A percentile compares a stretch with the other conserved stretches of the same genome.
Conservation (phyloP, 2,888 invertebrate species). For the Pandemis heparana region DNA sequence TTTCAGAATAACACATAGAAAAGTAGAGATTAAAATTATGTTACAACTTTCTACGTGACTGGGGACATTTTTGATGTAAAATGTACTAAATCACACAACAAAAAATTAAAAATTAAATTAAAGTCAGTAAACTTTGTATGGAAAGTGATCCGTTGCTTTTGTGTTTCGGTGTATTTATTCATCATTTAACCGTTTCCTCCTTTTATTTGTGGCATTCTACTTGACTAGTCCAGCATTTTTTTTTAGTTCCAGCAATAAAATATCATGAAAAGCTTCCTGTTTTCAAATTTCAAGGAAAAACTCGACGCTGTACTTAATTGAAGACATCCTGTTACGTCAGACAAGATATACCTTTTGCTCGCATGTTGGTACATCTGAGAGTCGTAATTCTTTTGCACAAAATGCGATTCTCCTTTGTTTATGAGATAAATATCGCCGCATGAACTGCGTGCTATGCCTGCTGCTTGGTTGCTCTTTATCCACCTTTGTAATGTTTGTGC, state of each 20-base stretch:
- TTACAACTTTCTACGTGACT: too few relatives aligned
- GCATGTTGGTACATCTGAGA: conserved; percentile 1
- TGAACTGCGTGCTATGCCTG: conserved; percentile 13
- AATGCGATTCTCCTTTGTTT: conserved; percentile 9
- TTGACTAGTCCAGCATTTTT: background rate
- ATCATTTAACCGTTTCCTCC: too few relatives aligned
- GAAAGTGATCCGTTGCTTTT: too few relatives aligned
- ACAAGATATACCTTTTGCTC: background rate
- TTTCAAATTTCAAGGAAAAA: background rate
- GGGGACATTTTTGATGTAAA: too few relatives aligned
- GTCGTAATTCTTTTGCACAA: conserved; percentile 5
- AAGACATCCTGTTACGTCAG: background rate
- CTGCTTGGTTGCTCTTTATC: conserved; percentile 3
- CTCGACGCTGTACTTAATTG: conserved; percentile 4
- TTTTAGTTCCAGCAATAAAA: background rate
- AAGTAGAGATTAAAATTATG: too few relatives aligned
- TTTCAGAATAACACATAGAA: too few relatives aligned
- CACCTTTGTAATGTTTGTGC: background rate
- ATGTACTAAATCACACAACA: too few relatives aligned
- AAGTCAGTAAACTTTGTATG: too few relatives aligned
- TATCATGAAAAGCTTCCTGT: background rate
- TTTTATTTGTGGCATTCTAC: too few relatives aligned
- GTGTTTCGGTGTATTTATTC: too few relatives aligned
- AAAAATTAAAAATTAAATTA: too few relatives aligned
- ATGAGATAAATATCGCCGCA: conserved; percentile 9